Conservation (phyloP, 2,797 vertebrate species). For the Epinephelus coioides region DNA sequence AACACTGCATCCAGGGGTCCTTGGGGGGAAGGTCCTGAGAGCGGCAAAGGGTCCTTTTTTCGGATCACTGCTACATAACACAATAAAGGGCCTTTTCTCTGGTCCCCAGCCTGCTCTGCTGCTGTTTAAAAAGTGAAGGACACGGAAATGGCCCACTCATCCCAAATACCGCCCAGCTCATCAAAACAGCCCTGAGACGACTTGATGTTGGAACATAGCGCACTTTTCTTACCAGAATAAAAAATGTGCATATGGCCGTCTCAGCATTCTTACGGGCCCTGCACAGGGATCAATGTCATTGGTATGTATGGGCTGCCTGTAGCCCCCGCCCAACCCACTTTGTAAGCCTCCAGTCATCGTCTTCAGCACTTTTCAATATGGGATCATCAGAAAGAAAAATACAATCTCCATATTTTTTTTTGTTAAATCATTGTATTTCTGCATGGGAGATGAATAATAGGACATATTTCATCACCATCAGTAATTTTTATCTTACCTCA, state of each 20-base stretch:
- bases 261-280: conserved; percentile 62
- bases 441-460: conserved; percentile 29
- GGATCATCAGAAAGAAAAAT: conserved; percentile 56
- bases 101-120: conserved; percentile 16
- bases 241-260: conserved; percentile 55
- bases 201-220: conserved; percentile 43
- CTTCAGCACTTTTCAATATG: conserved; percentile 69
- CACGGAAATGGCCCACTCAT: conserved; percentile 65
- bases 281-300: conserved; percentile 69
- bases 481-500: conserved; percentile 45
- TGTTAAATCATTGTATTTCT: conserved; percentile 45
- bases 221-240: conserved; percentile 45
- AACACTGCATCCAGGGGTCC: conserved; percentile 32
- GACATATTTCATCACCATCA: conserved; percentile 30
- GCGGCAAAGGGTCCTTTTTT: conserved; percentile 23
- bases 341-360: conserved; percentile 63
- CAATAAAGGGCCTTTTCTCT: conserved; percentile 49
- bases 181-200: conserved; percentile 61
- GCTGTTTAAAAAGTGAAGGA: conserved; percentile 62
- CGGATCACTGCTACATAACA: conserved; percentile 42
- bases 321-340: neutral
- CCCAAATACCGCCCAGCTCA: conserved; percentile 64
- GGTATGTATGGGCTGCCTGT: conserved; percentile 64
- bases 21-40: conserved; percentile 22
- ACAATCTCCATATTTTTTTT: conserved; percentile 31